phyloP scores from a whole-genome alignment of 2,888 invertebrate species.

The Coenonympha glycerion region DNA sequence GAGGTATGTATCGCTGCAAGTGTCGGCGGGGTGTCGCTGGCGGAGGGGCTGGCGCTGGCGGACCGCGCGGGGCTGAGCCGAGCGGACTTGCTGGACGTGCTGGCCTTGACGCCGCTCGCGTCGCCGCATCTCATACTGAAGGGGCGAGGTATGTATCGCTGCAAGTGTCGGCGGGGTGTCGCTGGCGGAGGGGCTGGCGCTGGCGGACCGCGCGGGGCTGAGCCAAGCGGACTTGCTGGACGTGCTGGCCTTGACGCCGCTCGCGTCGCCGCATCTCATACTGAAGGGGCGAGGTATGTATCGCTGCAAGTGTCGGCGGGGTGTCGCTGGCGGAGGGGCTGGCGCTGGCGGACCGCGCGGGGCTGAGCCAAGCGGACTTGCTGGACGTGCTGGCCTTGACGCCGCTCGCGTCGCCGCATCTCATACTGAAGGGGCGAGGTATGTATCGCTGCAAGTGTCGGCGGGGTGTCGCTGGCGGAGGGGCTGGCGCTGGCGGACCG shows the following conservation, averaged over 20 bases:
- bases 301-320: too few species aligned
- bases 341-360: not conserved
- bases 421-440: conserved; percentile 81
- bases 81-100: not conserved
- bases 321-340: too few species aligned
- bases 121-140: not conserved
- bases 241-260: not conserved
- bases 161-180: too few species aligned
- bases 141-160: conserved; percentile 44
- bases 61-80: not conserved
- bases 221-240: not conserved
- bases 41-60: too few species aligned
- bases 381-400: not conserved
- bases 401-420: not conserved
- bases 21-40: too few species aligned
- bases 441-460: too few species aligned
- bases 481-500: conserved; percentile 80
- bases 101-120: not conserved
- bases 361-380: not conserved
- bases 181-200: conserved; percentile 84
- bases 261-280: not conserved
- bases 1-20: too few species aligned
- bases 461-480: conserved; percentile 91
- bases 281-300: not conserved
- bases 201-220: conserved; percentile 80